These are phyloP conservation scores for Psittacus erithacus DNA, from an alignment of 2,113 vertebrate species.

Conservation along the genomic window DNA sequence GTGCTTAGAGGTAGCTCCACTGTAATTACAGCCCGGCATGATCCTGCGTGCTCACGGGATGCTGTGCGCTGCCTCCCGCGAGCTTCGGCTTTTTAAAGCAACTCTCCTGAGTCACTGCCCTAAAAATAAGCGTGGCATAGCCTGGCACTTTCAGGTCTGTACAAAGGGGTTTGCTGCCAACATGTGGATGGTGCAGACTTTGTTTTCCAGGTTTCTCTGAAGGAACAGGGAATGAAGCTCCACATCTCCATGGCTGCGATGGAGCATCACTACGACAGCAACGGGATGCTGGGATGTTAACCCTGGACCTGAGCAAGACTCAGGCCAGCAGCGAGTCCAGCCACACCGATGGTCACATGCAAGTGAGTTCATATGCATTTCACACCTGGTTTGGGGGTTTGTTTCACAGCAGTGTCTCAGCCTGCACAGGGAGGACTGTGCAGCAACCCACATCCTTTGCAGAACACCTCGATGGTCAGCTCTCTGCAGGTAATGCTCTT, in stretches of 20 bases:
- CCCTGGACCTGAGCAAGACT: background rate
- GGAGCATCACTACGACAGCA: rapidly evolving
- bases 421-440: background rate
- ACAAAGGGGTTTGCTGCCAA: background rate
- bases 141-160: background rate
- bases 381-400: rapidly evolving
- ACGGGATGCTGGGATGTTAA: background rate
- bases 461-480: rapidly evolving
- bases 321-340: background rate
- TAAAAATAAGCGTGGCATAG: background rate
- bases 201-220: background rate
- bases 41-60: rapidly evolving
- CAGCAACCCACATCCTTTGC: background rate
- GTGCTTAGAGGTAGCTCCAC: background rate
- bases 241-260: rapidly evolving
- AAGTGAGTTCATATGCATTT: rapidly evolving
- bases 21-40: background rate
- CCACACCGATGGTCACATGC: rapidly evolving
- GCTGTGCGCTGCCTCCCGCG: background rate
- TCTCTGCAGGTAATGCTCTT: rapidly evolving
- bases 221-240: background rate
- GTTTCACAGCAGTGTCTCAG: rapidly evolving
- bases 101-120: background rate
- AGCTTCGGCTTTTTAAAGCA: background rate
- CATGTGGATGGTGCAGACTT: background rate